A percentile compares a stretch with the other conserved stretches of the same genome.
Conservation (phyloP, 2,113 vertebrate species). For the Struthidea cinerea region DNA sequence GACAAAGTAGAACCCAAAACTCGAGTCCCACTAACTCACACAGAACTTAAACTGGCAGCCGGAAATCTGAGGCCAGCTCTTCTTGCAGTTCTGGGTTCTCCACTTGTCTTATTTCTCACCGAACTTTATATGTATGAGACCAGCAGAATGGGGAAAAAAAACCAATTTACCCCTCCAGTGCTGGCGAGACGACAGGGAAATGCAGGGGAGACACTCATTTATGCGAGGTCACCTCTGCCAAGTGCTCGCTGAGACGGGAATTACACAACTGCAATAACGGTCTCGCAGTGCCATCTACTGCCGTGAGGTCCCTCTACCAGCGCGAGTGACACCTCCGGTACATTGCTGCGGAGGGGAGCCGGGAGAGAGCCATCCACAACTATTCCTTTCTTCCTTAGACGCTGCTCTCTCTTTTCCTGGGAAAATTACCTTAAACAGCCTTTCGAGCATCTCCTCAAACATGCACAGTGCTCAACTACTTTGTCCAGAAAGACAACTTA, state of each 20-base stretch:
- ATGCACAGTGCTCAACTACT: background rate
- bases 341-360: background rate
- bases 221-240: background rate
- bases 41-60: background rate
- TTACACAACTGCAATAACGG: background rate
- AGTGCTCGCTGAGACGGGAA: background rate
- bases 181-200: background rate
- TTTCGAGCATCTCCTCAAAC: background rate
- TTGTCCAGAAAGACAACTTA: background rate
- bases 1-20: background rate
- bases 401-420: background rate
- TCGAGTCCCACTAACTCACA: background rate
- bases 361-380: background rate
- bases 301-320: background rate
- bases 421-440: background rate
- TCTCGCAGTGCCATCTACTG: slow-evolving; percentile 61
- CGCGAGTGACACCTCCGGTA: background rate
- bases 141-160: background rate
- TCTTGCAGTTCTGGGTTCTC: background rate
- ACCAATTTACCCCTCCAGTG: background rate
- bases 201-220: background rate
- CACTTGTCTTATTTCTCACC: background rate
- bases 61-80: background rate
- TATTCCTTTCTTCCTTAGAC: background rate
- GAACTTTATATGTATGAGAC: background rate